phyloP scores from a whole-genome alignment of 2,113 vertebrate genomes.

The Hassar affinis region DNA sequence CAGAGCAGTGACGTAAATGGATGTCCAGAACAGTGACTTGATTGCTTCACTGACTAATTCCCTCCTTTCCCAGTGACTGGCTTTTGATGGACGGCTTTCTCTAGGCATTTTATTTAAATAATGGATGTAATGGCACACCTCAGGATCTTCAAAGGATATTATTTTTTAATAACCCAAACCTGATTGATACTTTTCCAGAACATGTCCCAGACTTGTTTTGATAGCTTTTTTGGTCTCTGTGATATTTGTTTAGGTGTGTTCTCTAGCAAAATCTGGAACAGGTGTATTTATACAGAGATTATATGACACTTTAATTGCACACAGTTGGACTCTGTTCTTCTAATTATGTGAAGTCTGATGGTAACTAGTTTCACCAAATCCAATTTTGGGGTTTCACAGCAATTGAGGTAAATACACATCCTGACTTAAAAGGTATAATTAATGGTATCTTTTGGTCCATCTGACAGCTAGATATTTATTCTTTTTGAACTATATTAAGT shows the following conservation, averaged over 20 bases:
- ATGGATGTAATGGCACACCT: background rate
- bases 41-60: conserved; percentile 3
- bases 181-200: background rate
- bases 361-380: background rate
- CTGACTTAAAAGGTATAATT: background rate
- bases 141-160: background rate
- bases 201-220: background rate
- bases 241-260: background rate
- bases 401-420: background rate
- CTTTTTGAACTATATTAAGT: background rate
- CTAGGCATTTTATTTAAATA: background rate
- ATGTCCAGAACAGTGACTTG: background rate
- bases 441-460: background rate
- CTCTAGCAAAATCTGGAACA: background rate
- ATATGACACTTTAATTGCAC: background rate
- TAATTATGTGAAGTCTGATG: background rate
- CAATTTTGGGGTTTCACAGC: background rate
- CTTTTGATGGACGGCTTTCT: background rate
- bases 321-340: background rate
- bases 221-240: background rate
- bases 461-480: background rate
- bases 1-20: background rate
- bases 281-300: background rate
- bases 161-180: background rate
- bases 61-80: background rate